Evolutionary conservation across 2,797 vertebrate species (phyloP), one percentile per base, ranked within the genome.

Genomic region (Anguilla anguilla): DNA sequence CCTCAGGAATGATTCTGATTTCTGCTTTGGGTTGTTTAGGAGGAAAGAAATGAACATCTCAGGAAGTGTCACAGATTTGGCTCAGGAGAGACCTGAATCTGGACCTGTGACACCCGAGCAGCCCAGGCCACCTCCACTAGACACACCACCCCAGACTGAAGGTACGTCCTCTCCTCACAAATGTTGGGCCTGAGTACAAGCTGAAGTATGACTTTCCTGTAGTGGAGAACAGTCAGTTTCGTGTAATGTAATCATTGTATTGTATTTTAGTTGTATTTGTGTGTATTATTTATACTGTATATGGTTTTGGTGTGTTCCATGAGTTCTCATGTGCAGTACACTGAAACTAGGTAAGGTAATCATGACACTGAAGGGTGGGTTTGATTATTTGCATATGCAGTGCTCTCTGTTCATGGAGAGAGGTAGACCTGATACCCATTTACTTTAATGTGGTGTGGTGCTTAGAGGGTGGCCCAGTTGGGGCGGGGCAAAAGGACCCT

Each of bases 1-100:
- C 69, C n/a, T 35, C 13, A 17, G 2, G 22, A 82, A n/a, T 51
- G 19, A 61, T 61, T n/a, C 35, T 39, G 22, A 19, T 84, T 3
- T 74, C 55, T 57, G 57, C 67, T 61, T 69, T 69, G 7, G 79
- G 91, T 90, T 59, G 83, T 92, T 84, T 88, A 98, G 98, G 85
- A 95, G 95, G 91, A 95, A 92, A 90, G 97, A 97, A 91, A 88
- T 95, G 84, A 92, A 93, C 25, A 93, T 94, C 92, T 96, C 94
- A 93, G 95, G 94, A 95, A 93, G 93, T 93, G 79, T 94, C 90
- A 19, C 17, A 4, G 46, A 82, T 51, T 89, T 91, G 92, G 90
- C 93, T 92, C 92, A 94, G 91, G 91, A 96, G 94, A 94, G 89
- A 87, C 88, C 92, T 4, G 93, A 92, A 85, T 93, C 91, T 77